phyloP scores from a whole-genome alignment of 2,888 invertebrate genomes.

The Cartodere bifasciata region DNA sequence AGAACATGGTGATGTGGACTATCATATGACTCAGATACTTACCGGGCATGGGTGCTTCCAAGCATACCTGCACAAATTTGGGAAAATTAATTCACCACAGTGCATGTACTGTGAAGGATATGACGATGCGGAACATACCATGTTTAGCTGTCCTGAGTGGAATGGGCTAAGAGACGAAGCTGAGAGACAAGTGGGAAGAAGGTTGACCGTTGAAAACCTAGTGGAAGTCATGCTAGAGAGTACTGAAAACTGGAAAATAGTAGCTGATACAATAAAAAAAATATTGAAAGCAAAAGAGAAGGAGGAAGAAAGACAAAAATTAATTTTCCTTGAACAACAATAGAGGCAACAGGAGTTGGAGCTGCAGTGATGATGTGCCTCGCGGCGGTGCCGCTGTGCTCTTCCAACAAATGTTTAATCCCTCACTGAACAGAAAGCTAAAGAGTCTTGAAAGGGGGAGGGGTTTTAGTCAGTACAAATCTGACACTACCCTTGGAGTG shows the following conservation, averaged over 20 bases:
- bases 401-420: too few relatives aligned
- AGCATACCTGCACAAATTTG: constrained; percentile 12
- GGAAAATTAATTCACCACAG: constrained; percentile 3
- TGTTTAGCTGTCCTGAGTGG: constrained; percentile 4
- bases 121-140: constrained; percentile 4
- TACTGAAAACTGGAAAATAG: neutral
- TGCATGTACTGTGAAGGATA: neutral
- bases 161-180: neutral
- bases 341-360: too few relatives aligned
- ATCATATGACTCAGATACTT: constrained; percentile 16
- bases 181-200: neutral
- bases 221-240: constrained; percentile 1
- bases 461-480: too few relatives aligned
- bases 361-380: too few relatives aligned
- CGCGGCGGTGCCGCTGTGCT: too few relatives aligned
- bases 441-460: too few relatives aligned
- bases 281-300: constrained; percentile 3
- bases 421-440: too few relatives aligned
- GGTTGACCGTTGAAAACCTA: neutral
- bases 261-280: neutral
- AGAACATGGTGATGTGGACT: constrained; percentile 6
- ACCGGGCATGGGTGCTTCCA: constrained; percentile 18
- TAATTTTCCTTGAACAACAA: too few relatives aligned
- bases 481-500: too few relatives aligned
- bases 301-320: too few relatives aligned